Evolutionary conservation across 2,113 vertebrate genomes (phyloP).

Genomic region (Bucco capensis): DNA sequence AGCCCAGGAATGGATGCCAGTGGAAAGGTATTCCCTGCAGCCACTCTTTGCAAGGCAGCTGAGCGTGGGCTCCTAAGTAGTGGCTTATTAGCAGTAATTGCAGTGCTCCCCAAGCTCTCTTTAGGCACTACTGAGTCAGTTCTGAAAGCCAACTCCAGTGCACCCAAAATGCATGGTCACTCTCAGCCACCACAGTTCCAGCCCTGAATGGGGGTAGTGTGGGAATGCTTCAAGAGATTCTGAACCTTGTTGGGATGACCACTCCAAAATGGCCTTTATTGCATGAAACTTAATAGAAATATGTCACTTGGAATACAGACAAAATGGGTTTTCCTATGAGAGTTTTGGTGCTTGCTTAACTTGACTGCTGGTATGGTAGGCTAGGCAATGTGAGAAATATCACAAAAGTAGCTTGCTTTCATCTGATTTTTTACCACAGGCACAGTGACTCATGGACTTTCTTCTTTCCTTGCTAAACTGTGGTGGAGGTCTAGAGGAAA

Average conservation of each 20-base stretch:
- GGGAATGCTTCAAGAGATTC: background rate
- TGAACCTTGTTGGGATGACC: background rate
- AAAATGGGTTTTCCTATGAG: background rate
- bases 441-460: background rate
- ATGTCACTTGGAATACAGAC: background rate
- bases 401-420: background rate
- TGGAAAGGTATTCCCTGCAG: constrained; percentile 48
- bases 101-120: background rate
- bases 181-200: too few relatives aligned
- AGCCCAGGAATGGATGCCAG: background rate
- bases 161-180: background rate
- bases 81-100: background rate
- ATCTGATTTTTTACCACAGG: background rate
- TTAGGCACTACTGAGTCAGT: background rate
- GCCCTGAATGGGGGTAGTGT: background rate
- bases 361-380: background rate
- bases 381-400: background rate
- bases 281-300: background rate
- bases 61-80: background rate
- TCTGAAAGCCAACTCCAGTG: background rate
- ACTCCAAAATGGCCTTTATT: background rate
- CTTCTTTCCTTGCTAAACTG: background rate
- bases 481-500: background rate
- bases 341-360: background rate
- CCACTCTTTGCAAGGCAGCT: background rate